Evolutionary conservation across 2,888 invertebrate genomes (phyloP), one percentile per base, ranked within the genome.

Genomic region (Chrysotoxum bicinctum): DNA sequence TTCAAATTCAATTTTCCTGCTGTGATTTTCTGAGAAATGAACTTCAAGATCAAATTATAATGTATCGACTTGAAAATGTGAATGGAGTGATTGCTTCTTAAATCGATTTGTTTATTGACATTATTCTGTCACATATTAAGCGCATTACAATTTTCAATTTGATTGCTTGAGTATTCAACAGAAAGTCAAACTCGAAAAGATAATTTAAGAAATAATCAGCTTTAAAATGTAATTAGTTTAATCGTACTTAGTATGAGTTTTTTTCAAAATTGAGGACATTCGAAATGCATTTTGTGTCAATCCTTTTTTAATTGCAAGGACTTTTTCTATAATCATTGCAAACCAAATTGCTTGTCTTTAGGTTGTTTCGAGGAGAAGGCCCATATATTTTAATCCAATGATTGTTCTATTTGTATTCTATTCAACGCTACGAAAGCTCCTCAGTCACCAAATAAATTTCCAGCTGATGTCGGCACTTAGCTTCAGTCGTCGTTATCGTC

Each of bases 391-490:
- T 50, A 66, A 66, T 66, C 66, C 16, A 50, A 66, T 66, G 50
- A 50, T 37, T 73, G 43, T 30, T 37, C 77, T 37, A 73, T 83
- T 69, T 73, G 73, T 82, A 78, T 82, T 82, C 82, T 21, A 58
- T 62, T 69, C 32, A 21, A 69, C 14, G 45, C 32, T 45, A 21
- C 23, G 14, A 52, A 45, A 62, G 40, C 35, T 64, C 14, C 10
- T 21, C 21, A 30, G 50, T 37, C 19, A 40, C 30, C 32, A 54
- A 84, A 62, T 72, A 58, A 60, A 68, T 80, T 66, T 80, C 68
- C 43, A 58, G 72, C 76, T 80, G 81, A 76, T 76, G 62, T 68
- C 81, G 62, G 72, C 81, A 85, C 76, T 76, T 72, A 85, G 66
- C 16, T 52, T 35, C 43, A 73, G 50, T 35, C n/a, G 26, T 26